Evolutionary conservation across 1,140 invertebrate genomes (phyloP).

Genomic region (Pentalonia nigronervosa): DNA sequence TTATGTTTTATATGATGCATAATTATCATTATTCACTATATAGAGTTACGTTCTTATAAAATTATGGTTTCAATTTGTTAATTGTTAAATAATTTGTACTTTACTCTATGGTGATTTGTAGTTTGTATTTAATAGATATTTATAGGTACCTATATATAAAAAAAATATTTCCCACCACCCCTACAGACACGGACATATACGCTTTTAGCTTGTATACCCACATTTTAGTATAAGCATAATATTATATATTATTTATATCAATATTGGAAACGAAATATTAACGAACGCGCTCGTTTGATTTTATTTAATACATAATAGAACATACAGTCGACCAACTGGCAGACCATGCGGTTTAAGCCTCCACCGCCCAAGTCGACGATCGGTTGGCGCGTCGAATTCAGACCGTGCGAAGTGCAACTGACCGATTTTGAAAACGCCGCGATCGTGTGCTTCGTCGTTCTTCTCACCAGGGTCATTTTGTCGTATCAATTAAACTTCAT

Average conservation of each 20-base stretch:
- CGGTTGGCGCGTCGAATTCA: constrained; percentile 99
- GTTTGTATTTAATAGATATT: too few species aligned
- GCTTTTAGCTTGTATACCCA: neutral
- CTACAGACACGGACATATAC: neutral
- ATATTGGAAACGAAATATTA: neutral
- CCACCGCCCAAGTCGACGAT: constrained; percentile 94
- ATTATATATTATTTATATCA: neutral
- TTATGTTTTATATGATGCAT: neutral
- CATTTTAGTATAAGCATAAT: neutral
- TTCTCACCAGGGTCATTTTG: constrained; percentile 95
- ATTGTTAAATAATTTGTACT: too few species aligned
- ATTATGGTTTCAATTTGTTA: neutral
- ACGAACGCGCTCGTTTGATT: neutral
- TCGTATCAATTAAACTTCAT: constrained; percentile 96
- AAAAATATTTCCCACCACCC: neutral
- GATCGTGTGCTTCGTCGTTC: constrained; percentile 96
- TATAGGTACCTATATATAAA: neutral
- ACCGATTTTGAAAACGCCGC: constrained; percentile 99
- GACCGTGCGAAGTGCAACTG: constrained; percentile 97
- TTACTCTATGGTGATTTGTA: too few species aligned
- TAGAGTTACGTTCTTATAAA: neutral
- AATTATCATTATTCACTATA: neutral
- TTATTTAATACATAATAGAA: constrained; percentile 73
- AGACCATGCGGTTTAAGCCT: constrained; percentile 99
- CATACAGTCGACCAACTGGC: constrained; percentile 99